A percentile compares a stretch with the other conserved stretches of the same genome.
These are phyloP conservation scores for Stichopus chloronotus DNA, from an alignment of 35 echinoderm and acorn worm genomes.

Conservation along the genomic window DNA sequence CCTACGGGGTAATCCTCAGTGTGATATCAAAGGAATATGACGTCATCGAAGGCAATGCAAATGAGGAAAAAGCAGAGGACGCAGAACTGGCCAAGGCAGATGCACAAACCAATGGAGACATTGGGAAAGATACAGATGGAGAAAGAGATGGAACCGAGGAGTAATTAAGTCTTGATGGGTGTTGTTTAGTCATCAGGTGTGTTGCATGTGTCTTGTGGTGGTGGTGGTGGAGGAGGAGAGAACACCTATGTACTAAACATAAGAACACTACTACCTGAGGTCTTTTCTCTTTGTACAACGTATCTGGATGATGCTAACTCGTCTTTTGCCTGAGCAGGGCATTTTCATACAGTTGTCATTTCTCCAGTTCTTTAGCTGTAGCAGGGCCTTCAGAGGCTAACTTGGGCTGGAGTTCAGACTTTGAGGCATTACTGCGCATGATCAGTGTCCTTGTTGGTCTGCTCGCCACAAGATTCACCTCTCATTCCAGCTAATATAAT, in stretches of 20 bases:
- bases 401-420: too few relatives aligned
- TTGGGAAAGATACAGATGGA: slow-evolving; percentile 28
- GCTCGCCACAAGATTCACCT: not conserved
- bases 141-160: not conserved
- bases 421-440: too few relatives aligned
- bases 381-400: not conserved
- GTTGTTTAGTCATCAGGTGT: not conserved
- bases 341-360: not conserved
- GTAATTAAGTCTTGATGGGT: not conserved
- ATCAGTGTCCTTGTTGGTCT: not conserved
- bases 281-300: not conserved
- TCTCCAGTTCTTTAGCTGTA: not conserved
- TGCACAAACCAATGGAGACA: slow-evolving; percentile 9
- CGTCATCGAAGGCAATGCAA: slow-evolving; percentile 45
- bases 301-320: not conserved
- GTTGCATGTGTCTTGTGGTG: not conserved
- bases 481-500: not conserved
- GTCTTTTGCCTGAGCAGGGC: not conserved
- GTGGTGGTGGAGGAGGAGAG: not conserved
- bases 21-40: slow-evolving; percentile 54
- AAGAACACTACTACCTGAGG: not conserved
- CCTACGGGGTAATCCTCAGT: slow-evolving; percentile 45
- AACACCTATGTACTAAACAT: not conserved
- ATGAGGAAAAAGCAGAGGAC: slow-evolving; percentile 11
- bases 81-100: slow-evolving; percentile 30